These are phyloP conservation scores for Cacatua alba DNA, from an alignment of 2,113 vertebrate species.

Conservation along the genomic window DNA sequence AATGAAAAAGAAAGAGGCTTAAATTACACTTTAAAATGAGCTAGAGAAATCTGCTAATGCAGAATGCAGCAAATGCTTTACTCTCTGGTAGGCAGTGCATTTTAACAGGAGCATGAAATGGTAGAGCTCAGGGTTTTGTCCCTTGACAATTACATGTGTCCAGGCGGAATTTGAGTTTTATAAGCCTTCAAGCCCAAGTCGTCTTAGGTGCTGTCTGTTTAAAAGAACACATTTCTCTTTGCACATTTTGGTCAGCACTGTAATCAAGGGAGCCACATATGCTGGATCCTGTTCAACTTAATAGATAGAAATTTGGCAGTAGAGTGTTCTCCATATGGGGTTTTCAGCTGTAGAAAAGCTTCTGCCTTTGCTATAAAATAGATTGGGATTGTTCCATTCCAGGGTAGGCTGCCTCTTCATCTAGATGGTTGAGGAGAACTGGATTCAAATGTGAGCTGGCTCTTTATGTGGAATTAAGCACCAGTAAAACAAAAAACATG, in stretches of 20 bases:
- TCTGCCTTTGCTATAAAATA: slow-evolving; percentile 54
- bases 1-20: neutral
- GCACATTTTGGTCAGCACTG: slow-evolving; percentile 29
- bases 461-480: neutral
- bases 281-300: slow-evolving; percentile 58
- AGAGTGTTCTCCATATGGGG: slow-evolving; percentile 55
- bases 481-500: neutral
- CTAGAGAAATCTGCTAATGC: neutral
- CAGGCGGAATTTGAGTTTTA: slow-evolving; percentile 39
- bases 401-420: slow-evolving; percentile 28
- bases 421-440: neutral
- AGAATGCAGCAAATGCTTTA: neutral
- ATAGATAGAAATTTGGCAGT: slow-evolving; percentile 67
- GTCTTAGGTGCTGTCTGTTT: slow-evolving; percentile 19
- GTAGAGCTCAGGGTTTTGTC: neutral
- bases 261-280: slow-evolving; percentile 52
- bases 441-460: neutral
- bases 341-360: slow-evolving; percentile 59
- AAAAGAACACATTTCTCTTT: slow-evolving; percentile 36
- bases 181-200: neutral
- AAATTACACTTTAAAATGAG: slow-evolving; percentile 40
- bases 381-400: slow-evolving; percentile 16
- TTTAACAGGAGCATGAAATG: neutral
- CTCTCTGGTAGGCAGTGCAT: neutral
- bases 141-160: neutral